phyloP scores from a whole-genome alignment of 2,113 vertebrate genomes.

The Actinemys pallida region DNA sequence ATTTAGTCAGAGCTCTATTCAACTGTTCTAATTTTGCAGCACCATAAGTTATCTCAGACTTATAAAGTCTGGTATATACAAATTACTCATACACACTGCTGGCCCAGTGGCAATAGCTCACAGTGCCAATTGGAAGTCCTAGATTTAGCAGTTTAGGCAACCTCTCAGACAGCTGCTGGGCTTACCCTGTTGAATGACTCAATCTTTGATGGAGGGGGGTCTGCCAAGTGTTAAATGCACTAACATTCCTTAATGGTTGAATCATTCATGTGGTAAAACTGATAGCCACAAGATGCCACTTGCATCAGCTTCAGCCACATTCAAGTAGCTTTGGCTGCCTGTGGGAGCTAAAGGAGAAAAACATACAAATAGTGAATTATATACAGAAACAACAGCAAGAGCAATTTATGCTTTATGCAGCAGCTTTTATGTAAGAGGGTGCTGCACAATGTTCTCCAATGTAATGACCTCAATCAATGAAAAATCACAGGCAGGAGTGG shows the following conservation, averaged over 20 bases:
- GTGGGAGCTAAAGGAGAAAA: background rate
- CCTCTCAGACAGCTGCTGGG: constrained; percentile 17
- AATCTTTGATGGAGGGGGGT: background rate
- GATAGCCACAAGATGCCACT: constrained; percentile 40
- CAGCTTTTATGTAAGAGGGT: background rate
- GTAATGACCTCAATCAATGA: constrained; percentile 37
- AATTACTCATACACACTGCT: background rate
- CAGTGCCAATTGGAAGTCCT: background rate
- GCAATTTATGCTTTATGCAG: constrained; percentile 45
- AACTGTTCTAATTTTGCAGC: constrained; percentile 17
- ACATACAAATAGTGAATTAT: constrained; percentile 12
- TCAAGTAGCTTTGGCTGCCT: constrained; percentile 9
- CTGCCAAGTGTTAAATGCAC: constrained; percentile 22
- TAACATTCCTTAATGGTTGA: background rate
- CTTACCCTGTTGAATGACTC: background rate
- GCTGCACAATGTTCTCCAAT: constrained; percentile 40
- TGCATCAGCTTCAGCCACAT: background rate
- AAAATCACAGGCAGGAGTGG: background rate
- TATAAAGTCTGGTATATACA: background rate
- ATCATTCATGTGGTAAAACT: constrained; percentile 37
- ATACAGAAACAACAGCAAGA: constrained; percentile 36
- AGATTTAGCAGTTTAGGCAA: background rate
- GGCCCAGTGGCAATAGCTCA: background rate
- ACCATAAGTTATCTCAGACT: background rate
- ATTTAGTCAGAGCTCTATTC: background rate